phyloP scores from a whole-genome alignment of 2,113 vertebrate genomes.

The Gopherus flavomarginatus region DNA sequence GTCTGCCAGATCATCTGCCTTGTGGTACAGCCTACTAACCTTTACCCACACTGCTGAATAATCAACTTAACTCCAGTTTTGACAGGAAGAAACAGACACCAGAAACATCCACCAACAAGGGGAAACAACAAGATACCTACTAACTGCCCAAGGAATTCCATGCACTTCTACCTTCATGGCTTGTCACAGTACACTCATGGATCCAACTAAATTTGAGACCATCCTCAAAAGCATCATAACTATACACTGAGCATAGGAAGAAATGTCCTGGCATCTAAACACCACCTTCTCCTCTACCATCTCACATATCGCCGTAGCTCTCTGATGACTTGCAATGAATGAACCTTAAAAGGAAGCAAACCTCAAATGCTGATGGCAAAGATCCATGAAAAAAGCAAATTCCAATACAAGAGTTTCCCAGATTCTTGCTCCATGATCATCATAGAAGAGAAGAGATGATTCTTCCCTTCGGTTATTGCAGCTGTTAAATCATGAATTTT shows the following conservation, averaged over 20 bases:
- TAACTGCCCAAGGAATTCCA: neutral
- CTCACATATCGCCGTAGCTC: neutral
- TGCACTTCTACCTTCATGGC: neutral
- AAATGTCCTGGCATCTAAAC: neutral
- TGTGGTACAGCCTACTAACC: neutral
- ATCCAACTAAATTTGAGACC: neutral
- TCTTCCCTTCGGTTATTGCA: neutral
- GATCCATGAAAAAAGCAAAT: neutral
- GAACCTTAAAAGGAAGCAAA: neutral
- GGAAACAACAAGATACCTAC: neutral
- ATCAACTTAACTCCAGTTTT: fast-evolving
- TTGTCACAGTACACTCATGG: neutral
- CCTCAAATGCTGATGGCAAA: neutral
- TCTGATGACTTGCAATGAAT: neutral
- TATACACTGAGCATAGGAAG: neutral
- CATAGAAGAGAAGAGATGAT: neutral
- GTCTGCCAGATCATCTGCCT: neutral
- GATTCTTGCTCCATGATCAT: neutral
- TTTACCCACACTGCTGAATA: neutral
- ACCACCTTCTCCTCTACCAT: neutral
- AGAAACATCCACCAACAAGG: neutral
- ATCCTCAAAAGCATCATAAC: neutral
- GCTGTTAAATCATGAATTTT: neutral
- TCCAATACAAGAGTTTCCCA: neutral
- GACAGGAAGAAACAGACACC: neutral